A percentile compares a stretch with the other conserved stretches of the same genome.
Conservation (phyloP, 2,797 vertebrate species). For the Artibeus lituratus region DNA sequence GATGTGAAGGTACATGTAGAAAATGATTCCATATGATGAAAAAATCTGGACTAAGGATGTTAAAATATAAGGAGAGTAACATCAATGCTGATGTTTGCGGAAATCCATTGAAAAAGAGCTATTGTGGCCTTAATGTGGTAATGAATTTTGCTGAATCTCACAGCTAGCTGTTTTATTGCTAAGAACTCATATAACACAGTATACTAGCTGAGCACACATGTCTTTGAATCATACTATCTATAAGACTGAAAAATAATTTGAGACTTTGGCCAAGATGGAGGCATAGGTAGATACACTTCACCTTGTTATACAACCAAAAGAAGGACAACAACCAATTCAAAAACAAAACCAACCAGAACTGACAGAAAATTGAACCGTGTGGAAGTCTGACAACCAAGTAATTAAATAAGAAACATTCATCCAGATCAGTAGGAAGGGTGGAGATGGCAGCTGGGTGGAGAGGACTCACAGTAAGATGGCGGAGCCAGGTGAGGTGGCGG, state of each 20-base stretch:
- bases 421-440: too few species aligned
- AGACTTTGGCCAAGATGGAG: too few species aligned
- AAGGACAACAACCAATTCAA: too few species aligned
- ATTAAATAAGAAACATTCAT: too few species aligned
- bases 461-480: too few species aligned
- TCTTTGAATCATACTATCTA: background rate
- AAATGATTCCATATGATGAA: background rate
- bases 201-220: background rate
- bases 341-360: too few species aligned
- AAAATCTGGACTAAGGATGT: background rate
- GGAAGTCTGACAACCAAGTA: too few species aligned
- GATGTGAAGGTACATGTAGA: background rate
- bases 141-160: background rate
- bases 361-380: too few species aligned
- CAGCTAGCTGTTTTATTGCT: background rate
- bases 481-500: too few species aligned
- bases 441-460: too few species aligned
- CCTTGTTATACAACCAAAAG: too few species aligned
- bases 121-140: background rate
- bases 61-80: background rate
- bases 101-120: background rate
- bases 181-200: background rate
- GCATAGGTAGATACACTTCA: too few species aligned
- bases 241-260: background rate
- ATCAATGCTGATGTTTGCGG: background rate